Base-by-base conservation (phyloP, 92 coral and sea anemone species). In the Micromussa lordhowensis region DNA sequence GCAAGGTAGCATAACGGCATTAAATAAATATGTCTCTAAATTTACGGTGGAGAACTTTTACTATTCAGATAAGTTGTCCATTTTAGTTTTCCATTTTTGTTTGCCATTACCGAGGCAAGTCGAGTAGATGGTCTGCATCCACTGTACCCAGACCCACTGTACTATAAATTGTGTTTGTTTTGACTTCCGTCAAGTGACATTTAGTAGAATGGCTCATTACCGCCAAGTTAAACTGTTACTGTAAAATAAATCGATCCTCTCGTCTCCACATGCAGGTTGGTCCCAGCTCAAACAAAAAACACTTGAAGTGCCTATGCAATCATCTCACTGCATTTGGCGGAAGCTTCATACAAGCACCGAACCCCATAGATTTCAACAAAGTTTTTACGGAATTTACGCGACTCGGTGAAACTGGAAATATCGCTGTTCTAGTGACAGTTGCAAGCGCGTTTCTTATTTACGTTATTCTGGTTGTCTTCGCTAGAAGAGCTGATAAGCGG, bases 311-410 rank as follows among this genome's bases (percentile, higher is more conserved):
- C 22, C 72, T 32, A 7, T 80, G 84, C 30, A 80, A 59, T 38
- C 51, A 80, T 26, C 54, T 80, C 51, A 80, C 73, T 8, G 28
- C 73, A 12, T 80, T 58, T 80, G 84, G 84, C 21, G 84, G 84
- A 30, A 44, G 40, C 29, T 80, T 80, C 16, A 36, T 80, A 5
- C 31, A 59, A 18, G 73, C 73, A 31, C 73, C 84, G 21, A 80
- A 80, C 15, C 71, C 71, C 2, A 80, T 80, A 2, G 84, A 80
- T 55, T 61, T 80, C 36, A 38, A 80, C 57, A 64, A 59, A 59
- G 84, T 80, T 36, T 64, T 80, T 10, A 21, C 18, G 16, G 84
- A 80, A 14, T 64, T 80, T 32, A 34, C 54, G 3, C 22, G 53
- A 5, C 84, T 80, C 12, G 73, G 31, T 1, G 84, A 80, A 64